Evolutionary conservation across 2,888 invertebrate genomes (phyloP).

Genomic region (Atrina japonica): DNA sequence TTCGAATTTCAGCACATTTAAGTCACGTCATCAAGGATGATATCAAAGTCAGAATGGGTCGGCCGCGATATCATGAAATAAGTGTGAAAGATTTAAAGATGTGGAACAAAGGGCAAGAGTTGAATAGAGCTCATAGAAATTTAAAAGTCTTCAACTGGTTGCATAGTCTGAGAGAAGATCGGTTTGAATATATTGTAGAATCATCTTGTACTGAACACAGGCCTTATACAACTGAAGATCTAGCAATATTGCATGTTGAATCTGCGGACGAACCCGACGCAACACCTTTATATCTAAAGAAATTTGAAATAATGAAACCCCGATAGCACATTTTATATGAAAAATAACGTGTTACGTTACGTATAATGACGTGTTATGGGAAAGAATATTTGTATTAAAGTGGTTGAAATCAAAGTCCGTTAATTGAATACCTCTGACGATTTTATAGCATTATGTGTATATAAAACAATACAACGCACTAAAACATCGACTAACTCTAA

Average conservation of each 20-base stretch:
- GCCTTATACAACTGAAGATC: constrained; percentile 42
- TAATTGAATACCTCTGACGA: too few species aligned
- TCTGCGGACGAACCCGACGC: constrained; percentile 70
- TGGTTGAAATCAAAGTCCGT: too few species aligned
- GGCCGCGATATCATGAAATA: constrained; percentile 73
- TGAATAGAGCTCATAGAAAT: constrained; percentile 84
- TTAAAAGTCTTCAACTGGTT: constrained; percentile 98
- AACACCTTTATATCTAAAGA: constrained; percentile 58
- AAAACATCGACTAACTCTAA: too few species aligned
- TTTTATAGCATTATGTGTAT: too few species aligned
- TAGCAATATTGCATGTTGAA: constrained; percentile 57
- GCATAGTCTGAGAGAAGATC: constrained; percentile 89
- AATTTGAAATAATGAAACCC: constrained; percentile 18
- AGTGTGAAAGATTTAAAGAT: constrained; percentile 60
- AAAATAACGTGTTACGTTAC: too few species aligned
- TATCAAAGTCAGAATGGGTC: constrained; percentile 73
- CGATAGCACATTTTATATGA: background rate
- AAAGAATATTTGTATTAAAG: too few species aligned
- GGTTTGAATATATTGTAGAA: constrained; percentile 63
- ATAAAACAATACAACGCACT: too few species aligned
- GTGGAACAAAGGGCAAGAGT: constrained; percentile 64
- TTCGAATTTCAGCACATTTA: constrained; percentile 74
- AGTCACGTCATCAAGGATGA: constrained; percentile 70
- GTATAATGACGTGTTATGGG: too few species aligned
- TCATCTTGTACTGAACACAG: constrained; percentile 52